Evolutionary conservation across 2,797 vertebrate species (phyloP).

Genomic region (Pseudomugil gertrudae): DNA sequence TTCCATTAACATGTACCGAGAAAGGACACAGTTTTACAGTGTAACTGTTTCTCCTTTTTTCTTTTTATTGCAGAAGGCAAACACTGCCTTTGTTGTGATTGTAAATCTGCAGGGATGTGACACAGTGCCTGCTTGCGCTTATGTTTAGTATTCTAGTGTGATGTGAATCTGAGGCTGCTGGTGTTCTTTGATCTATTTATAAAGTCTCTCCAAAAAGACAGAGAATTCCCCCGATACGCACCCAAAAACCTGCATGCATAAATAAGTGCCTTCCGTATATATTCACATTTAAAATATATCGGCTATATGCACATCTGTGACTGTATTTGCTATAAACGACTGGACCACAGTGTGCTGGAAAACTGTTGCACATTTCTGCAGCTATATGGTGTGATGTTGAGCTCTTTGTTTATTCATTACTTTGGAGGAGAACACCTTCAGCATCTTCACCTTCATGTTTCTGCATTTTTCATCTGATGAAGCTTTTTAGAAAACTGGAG

Average conservation of each 20-base stretch:
- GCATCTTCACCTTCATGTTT: constrained; percentile 29
- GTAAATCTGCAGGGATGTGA: constrained; percentile 39
- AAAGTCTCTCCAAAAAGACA: constrained; percentile 57
- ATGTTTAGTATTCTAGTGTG: constrained; percentile 62
- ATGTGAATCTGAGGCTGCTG: constrained; percentile 55
- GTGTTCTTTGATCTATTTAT: constrained; percentile 72
- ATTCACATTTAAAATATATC: constrained; percentile 7
- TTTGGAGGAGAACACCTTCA: constrained; percentile 11
- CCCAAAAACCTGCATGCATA: constrained; percentile 51
- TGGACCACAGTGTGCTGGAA: constrained; percentile 16
- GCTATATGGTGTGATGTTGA: background rate
- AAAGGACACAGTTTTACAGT: constrained; percentile 1
- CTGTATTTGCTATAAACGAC: constrained; percentile 7
- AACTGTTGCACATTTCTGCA: constrained; percentile 2
- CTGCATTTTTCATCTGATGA: constrained; percentile 64
- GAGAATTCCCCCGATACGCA: constrained; percentile 44
- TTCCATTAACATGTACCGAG: background rate
- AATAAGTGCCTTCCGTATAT: constrained; percentile 28
- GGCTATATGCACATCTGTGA: constrained; percentile 11
- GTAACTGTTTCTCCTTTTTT: constrained; percentile 10
- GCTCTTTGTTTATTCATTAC: background rate
- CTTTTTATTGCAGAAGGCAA: constrained; percentile 16
- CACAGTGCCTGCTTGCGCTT: constrained; percentile 30
- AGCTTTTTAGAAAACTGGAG: constrained; percentile 38
- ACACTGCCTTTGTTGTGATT: constrained; percentile 26